Conservation (phyloP, 2,888 invertebrate species). For the Oscheius sp. region DNA sequence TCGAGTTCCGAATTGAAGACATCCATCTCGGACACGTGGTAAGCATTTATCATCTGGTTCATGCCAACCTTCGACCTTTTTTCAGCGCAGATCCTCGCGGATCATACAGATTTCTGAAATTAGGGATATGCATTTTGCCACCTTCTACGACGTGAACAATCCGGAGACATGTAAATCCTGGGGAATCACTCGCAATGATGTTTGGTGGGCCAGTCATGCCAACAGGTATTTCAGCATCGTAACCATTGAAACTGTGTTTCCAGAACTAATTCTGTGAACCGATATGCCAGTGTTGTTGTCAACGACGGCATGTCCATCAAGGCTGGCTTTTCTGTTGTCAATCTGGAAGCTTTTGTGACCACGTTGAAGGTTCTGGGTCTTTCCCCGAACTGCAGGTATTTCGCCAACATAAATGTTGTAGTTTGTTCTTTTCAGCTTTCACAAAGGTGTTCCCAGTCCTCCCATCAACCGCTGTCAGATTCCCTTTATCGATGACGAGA, state of each 20-base stretch:
- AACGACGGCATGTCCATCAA: slow-evolving; percentile 35
- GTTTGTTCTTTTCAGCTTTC: slow-evolving; percentile 21
- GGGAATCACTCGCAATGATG: slow-evolving; percentile 50
- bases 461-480: slow-evolving; percentile 42
- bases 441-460: slow-evolving; percentile 45
- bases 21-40: slow-evolving; percentile 44
- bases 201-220: slow-evolving; percentile 56
- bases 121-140: slow-evolving; percentile 41
- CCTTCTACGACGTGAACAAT: slow-evolving; percentile 29
- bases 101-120: slow-evolving; percentile 20
- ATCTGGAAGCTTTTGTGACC: slow-evolving; percentile 47
- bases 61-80: not conserved
- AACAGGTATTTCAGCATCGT: slow-evolving; percentile 37
- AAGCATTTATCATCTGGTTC: not conserved
- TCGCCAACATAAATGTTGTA: not conserved
- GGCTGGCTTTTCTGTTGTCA: slow-evolving; percentile 46
- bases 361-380: slow-evolving; percentile 41
- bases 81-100: slow-evolving; percentile 28
- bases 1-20: slow-evolving; percentile 44
- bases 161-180: slow-evolving; percentile 42
- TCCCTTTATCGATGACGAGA: slow-evolving; percentile 53
- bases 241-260: not conserved
- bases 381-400: slow-evolving; percentile 16
- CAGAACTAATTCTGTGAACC: slow-evolving; percentile 24
- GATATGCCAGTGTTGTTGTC: slow-evolving; percentile 33